phyloP scores from a whole-genome alignment of 2,797 vertebrate genomes.

The Cyclura pinguis region DNA sequence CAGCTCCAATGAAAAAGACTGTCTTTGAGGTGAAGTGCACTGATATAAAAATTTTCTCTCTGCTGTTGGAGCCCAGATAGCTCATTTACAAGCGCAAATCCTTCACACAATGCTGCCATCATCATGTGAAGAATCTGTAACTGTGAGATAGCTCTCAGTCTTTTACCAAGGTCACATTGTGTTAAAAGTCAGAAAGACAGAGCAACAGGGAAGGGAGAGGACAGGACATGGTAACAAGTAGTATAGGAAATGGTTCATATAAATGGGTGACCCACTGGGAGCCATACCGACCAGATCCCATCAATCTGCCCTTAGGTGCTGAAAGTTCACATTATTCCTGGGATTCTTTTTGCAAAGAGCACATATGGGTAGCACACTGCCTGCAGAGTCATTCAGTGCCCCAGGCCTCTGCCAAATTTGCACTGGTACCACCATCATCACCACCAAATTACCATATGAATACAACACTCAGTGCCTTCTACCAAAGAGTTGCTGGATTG shows the following conservation, averaged over 20 bases:
- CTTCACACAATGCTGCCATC: no score
- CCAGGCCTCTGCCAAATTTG: no score
- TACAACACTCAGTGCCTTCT: no score
- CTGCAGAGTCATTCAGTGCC: no score
- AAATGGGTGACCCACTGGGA: not conserved
- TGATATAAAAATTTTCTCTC: not conserved
- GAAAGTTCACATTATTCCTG: not conserved
- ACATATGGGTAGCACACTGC: not conserved
- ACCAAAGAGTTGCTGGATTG: no score
- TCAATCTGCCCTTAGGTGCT: not conserved
- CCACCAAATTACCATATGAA: no score
- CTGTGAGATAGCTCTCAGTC: no score
- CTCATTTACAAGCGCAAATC: not conserved
- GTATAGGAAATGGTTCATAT: not conserved
- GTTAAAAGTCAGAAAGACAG: not conserved
- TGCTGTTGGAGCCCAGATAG: not conserved
- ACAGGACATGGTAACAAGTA: not conserved
- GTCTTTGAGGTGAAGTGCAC: not conserved
- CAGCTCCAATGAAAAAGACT: not conserved
- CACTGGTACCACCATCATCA: no score
- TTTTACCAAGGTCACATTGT: no score
- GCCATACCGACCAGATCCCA: not conserved
- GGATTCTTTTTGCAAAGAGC: not conserved
- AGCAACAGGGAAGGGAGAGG: not conserved
- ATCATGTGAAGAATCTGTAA: no score